Evolutionary conservation across 1,140 invertebrate species (phyloP).

Genomic region (Drosophila persimilis): DNA sequence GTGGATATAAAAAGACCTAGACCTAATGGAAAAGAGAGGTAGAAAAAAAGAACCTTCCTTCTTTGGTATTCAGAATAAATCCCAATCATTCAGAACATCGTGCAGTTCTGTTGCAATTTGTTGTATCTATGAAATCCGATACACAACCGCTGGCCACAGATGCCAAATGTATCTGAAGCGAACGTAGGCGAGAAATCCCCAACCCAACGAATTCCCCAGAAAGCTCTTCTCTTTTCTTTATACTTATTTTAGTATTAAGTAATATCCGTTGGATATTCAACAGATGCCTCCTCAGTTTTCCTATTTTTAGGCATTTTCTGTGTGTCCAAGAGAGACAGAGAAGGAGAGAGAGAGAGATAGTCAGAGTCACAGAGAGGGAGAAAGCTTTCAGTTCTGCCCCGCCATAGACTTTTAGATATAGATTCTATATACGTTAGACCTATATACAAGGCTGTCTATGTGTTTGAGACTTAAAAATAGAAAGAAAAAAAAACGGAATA

Average conservation of each 20-base stretch:
- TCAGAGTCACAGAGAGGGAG: constrained; percentile 17
- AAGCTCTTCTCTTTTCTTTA: constrained; percentile 41
- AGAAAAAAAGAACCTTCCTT: no score
- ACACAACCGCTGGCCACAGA: constrained; percentile 33
- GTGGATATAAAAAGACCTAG: no score
- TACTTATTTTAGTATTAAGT: constrained; percentile 54
- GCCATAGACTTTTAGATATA: constrained; percentile 19
- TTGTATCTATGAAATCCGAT: constrained; percentile 55
- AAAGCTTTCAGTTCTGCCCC: constrained; percentile 31
- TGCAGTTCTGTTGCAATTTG: constrained; percentile 4
- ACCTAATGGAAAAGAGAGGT: no score
- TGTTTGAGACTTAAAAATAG: constrained; percentile 49
- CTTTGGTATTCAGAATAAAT: background rate
- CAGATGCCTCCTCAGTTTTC: constrained; percentile 47
- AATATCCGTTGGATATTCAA: constrained; percentile 67
- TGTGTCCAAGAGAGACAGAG: constrained; percentile 16
- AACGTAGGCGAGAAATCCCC: constrained; percentile 41
- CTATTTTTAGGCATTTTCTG: constrained; percentile 57
- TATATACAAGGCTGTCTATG: constrained; percentile 12
- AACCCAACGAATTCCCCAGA: constrained; percentile 35
- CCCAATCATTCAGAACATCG: background rate
- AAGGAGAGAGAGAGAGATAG: constrained; percentile 17
- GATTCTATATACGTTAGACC: constrained; percentile 34
- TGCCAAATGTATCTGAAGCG: constrained; percentile 40
- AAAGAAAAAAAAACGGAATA: background rate